Percentiles rank a stretch among this genome's conserved stretches.
These are phyloP conservation scores for Penaeus vannamei DNA, from an alignment of 1,140 invertebrate species.

Conservation along the genomic window DNA sequence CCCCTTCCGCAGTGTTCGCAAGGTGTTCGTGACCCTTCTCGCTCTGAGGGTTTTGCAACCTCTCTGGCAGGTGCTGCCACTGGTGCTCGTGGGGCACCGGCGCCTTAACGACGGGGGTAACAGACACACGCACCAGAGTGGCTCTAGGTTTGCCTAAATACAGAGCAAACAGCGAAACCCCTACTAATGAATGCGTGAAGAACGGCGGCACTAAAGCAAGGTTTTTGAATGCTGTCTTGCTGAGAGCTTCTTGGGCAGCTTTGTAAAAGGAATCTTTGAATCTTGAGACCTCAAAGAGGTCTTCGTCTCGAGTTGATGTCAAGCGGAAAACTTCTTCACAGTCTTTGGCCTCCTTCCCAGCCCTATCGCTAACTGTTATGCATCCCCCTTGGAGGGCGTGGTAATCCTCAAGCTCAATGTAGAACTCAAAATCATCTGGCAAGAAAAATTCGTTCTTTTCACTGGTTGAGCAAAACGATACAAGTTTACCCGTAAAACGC, in stretches of 20 bases:
- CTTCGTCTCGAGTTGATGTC: conserved; percentile 26
- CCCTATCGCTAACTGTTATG: conserved; percentile 12
- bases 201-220: conserved; percentile 51
- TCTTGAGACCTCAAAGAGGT: conserved; percentile 26
- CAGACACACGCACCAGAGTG: conserved; percentile 24
- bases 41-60: not conserved
- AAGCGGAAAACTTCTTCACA: not conserved
- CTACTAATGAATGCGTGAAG: conserved; percentile 43
- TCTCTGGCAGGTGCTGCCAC: not conserved
- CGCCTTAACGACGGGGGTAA: conserved; percentile 47
- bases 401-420: conserved; percentile 44
- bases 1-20: conserved; percentile 30
- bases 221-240: conserved; percentile 27
- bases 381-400: conserved; percentile 37
- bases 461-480: conserved; percentile 20
- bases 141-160: not conserved
- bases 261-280: conserved; percentile 43
- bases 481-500: conserved; percentile 40
- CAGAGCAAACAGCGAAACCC: conserved; percentile 37
- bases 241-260: conserved; percentile 46
- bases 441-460: conserved; percentile 46
- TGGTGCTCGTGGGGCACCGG: not conserved
- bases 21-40: conserved; percentile 35
- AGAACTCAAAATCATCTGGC: conserved; percentile 56
- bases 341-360: conserved; percentile 25